Percentiles rank a stretch among this genome's conserved stretches.
Evolutionary conservation across 2,888 invertebrate genomes (phyloP).

Genomic region (Acanthosepion esculentum): DNA sequence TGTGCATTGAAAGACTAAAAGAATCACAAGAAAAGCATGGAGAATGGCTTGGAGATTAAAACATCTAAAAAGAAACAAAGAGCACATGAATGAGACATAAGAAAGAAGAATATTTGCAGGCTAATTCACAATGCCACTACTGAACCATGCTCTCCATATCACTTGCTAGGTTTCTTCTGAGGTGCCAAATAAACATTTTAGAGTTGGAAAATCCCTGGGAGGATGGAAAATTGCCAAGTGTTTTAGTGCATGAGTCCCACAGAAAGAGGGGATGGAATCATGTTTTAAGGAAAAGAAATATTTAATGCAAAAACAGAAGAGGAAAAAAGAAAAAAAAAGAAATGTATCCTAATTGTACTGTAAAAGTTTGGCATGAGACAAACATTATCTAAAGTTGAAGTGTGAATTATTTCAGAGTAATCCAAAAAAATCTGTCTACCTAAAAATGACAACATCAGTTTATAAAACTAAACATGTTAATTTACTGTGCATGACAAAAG

Average conservation of each 20-base stretch:
- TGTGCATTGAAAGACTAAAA: background rate
- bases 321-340: background rate
- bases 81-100: background rate
- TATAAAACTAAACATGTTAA: background rate
- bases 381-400: background rate
- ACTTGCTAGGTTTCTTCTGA: background rate
- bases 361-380: constrained; percentile 3
- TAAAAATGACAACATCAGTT: background rate
- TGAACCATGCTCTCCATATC: background rate
- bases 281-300: background rate
- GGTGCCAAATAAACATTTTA: constrained; percentile 15
- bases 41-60: background rate
- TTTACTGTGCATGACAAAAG: background rate
- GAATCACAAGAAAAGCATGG: background rate
- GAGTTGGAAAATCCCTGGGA: background rate
- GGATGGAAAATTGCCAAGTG: background rate
- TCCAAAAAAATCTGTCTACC: background rate
- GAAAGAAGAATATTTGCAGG: background rate
- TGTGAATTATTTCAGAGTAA: background rate
- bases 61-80: background rate
- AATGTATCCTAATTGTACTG: background rate
- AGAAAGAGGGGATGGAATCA: background rate
- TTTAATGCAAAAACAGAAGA: background rate
- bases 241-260: background rate
- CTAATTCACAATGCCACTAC: background rate